Conservation (phyloP, 2,113 vertebrate genomes). For the Labeo rohita region DNA sequence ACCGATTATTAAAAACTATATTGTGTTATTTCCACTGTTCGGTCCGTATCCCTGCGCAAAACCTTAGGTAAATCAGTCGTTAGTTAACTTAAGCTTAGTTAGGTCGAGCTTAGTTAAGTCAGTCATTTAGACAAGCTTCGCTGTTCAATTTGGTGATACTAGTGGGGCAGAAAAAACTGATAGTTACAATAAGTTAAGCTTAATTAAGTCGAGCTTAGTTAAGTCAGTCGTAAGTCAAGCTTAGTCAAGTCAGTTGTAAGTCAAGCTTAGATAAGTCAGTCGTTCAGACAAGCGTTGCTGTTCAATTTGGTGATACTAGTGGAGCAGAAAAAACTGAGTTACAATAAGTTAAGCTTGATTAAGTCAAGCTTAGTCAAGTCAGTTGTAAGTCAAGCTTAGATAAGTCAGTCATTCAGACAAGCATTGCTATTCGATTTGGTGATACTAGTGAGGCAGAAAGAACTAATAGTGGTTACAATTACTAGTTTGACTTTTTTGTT, state of each 20-base stretch:
- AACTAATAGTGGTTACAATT: neutral
- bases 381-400: neutral
- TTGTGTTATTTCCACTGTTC: neutral
- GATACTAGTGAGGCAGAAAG: neutral
- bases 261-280: too few species aligned
- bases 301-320: too few species aligned
- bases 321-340: too few species aligned
- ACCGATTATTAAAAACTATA: neutral
- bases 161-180: too few species aligned
- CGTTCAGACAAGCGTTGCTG: too few species aligned
- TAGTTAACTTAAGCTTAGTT: neutral
- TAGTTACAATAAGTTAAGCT: too few species aligned
- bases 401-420: neutral
- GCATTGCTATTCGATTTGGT: neutral
- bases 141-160: too few species aligned
- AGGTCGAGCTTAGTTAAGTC: neutral
- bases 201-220: neutral
- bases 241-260: neutral
- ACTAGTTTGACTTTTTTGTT: neutral
- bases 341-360: too few species aligned
- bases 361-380: neutral
- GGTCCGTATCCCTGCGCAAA: neutral
- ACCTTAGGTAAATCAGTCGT: neutral
- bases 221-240: too few species aligned
- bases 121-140: too few species aligned